Evolutionary conservation across 2,888 invertebrate genomes (phyloP), one percentile per base, ranked within the genome.

Genomic region (Biston stratarius): DNA sequence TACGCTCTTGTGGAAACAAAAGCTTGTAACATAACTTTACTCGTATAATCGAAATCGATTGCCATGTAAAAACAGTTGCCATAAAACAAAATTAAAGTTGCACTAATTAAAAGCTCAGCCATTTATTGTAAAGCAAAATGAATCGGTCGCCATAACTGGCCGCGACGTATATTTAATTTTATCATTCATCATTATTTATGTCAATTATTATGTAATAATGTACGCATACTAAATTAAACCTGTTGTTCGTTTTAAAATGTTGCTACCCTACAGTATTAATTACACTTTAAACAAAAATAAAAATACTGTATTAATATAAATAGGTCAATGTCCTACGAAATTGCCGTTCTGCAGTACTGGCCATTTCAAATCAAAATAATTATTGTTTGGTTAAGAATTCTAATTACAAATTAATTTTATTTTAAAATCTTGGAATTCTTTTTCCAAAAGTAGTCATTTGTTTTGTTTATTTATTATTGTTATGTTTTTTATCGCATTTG

Each of bases 131-230:
- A 64, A 71, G 67, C 67, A 69, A 70, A 73, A 71, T 70, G 62
- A 73, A 73, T 73, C 67, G 70, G 60, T 36, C 40, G 68, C 68
- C 69, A 73, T 67, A 67, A 57, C 71, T 48, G 66, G 63, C 70
- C 74, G 66, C 69, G 45, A 49, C 58, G 61, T 59, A 67, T 64
- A 69, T 70, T 70, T 70, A 72, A 75, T 73, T 72, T 67, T 64
- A 70, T 63, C 69, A 72, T 74, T 70, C 65, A 62, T 76, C 73
- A 74, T 73, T 71, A 74, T 74, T 76, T 74, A 67, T 61, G 69
- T 76, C 72, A 73, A 76, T 74, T 74, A 73, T 69, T 67, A 47
- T 69, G 58, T 68, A 69, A 68, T 70, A 66, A 68, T 70, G 65
- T 60, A 34, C 63, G 55, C 57, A 58, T 64, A 61, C 64, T 61